Evolutionary conservation across 2,113 vertebrate genomes (phyloP), one percentile per base, ranked within the genome.

Genomic region (Orycteropus afer): DNA sequence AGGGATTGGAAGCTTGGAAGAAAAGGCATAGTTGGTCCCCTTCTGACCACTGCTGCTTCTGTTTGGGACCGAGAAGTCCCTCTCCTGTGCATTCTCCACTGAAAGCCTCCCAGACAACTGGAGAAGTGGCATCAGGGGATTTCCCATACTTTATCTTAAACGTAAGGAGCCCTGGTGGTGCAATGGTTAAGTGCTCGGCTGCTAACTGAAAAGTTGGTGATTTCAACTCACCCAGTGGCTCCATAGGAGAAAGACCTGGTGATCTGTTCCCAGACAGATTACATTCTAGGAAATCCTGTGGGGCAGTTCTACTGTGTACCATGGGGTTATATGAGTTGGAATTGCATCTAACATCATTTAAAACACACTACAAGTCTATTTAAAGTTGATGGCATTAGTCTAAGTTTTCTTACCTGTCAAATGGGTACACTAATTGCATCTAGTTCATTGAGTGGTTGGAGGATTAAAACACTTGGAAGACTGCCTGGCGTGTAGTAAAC

Each of bases 1-100:
- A 65, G 10, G 14, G 4, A 0, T 0, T 34, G 49, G 87, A 42
- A 59, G 42, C n/a, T 0, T 25, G 1, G 12, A 15, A 17, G 65
- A 53, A 23, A 53, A 15, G 37, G 0, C 3, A 0, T 67, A 32
- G 25, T 1, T 1, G 7, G 29, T 65, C 34, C 49, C 69, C 49
- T 0, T 0, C 1, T 49, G 3, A 1, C 22, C 71, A 32, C 34
- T 49, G 5, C n/a, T 47, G 59, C 55, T 81, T 65, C 42, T 32
- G 27, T 51, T 23, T 7, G n/a, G 81, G 40, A 69, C 32, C 17
- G 51, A 45, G 84, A 65, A 37, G 14, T 22, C 63, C 42, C 23
- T 32, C 32, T 47, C 71, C 71, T 27, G 17, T 12, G 10, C 20
- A 23, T 71, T 63, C n/a, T 55, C 47, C 6, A 0, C 32, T 2